Base-by-base conservation (phyloP, 2,888 invertebrate genomes). In the Stegophylla sp. region DNA sequence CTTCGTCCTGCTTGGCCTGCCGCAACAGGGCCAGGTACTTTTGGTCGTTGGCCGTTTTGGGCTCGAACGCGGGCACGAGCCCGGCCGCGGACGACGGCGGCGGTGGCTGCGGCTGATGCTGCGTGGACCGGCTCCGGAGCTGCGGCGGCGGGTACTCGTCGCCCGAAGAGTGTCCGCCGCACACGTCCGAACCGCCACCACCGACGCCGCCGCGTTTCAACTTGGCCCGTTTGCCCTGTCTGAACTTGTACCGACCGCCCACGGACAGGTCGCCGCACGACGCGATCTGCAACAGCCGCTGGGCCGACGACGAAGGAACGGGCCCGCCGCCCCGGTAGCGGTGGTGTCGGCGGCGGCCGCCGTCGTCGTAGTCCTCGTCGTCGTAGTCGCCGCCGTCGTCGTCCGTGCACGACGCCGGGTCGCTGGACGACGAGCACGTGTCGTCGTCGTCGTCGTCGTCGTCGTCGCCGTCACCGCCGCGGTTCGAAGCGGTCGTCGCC, bases 21-120 rank as follows among this genome's bases (percentile, higher is more conserved):
- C 91, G 92, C 85, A 95, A 91, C 84, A 95, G 92, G 0, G 94
- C 94, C 72, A 94, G 87, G 85, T 95, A 95, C 85, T 95, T 95
- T 77, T 90, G 89, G 85, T 95, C 95, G 84, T 93, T 94, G 74
- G 94, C 94, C 0, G 95, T 95, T 87, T 93, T 94, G 0, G 94
- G 93, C 83, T 90, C 90, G 84, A 95, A 92, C 1, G 89, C 89
- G 0, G 79, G 79, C 48, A 79, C 34, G 13, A 56, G 59, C 10
- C 61, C 71, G 13, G 48, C 9, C 5, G 26, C 0, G 0, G 13
- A 1, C n/a, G 72, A 26, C 20, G 64, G 17, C 17, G 20, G n/a
- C 15, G 41, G 15, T 28, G 5, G 17, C 34, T 26, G 23, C 56
- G 53, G 28, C 1, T 13, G 20, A 17, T n/a, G 45, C 51, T n/a